A percentile compares a stretch with the other conserved stretches of the same genome.
These are phyloP conservation scores for Forficula auricularia DNA, from an alignment of 1,140 invertebrate genomes.

Conservation along the genomic window DNA sequence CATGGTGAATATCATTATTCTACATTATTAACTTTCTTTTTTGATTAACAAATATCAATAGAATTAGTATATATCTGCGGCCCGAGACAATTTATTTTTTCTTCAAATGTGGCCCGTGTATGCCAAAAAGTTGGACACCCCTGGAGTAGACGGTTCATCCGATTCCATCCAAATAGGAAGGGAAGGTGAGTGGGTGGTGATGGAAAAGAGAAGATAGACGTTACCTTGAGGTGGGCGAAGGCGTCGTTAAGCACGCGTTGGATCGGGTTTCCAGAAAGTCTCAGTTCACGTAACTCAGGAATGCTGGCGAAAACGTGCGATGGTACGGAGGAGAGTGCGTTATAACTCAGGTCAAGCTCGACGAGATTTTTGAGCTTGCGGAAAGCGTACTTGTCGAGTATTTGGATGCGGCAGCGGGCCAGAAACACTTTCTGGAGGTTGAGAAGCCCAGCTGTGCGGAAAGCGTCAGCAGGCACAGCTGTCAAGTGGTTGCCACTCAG, in stretches of 20 bases:
- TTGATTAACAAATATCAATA: too few species aligned
- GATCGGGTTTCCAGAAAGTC: conserved; percentile 54
- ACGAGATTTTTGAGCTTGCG: conserved; percentile 52
- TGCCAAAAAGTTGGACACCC: too few species aligned
- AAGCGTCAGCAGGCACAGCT: conserved; percentile 47
- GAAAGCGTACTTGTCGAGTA: conserved; percentile 44
- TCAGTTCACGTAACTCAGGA: conserved; percentile 53
- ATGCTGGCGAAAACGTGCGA: conserved; percentile 49
- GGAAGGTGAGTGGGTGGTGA: too few species aligned
- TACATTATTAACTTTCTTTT: too few species aligned
- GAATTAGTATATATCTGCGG: too few species aligned
- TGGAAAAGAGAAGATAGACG: too few species aligned
- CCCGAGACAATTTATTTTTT: too few species aligned
- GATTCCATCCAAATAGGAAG: too few species aligned
- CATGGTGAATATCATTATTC: too few species aligned
- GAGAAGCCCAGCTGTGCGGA: conserved; percentile 46
- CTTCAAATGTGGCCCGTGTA: too few species aligned
- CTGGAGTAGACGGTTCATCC: too few species aligned
- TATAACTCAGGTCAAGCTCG: conserved; percentile 60
- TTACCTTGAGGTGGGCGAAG: conserved; percentile 34
- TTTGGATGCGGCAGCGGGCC: conserved; percentile 39
- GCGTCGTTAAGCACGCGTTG: conserved; percentile 45
- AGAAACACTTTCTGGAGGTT: conserved; percentile 64
- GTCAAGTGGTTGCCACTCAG: conserved; percentile 49
- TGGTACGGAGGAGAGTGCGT: conserved; percentile 45